Conservation (phyloP, 92 coral and sea anemone genomes). For the Porites evermanni region DNA sequence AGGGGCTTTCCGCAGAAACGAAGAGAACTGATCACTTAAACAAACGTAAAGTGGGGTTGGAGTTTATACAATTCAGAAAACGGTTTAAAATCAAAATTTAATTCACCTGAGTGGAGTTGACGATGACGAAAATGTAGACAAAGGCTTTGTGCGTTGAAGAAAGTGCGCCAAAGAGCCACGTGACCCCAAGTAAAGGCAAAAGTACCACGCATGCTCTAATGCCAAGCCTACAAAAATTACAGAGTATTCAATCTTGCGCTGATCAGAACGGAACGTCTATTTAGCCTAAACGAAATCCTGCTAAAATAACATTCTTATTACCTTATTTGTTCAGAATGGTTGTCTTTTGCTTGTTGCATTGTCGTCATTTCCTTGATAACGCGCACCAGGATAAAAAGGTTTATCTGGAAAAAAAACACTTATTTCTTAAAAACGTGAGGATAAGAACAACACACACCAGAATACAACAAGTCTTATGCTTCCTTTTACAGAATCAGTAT, state of each 20-base stretch:
- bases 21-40: no score
- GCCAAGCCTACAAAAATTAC: conserved; percentile 10
- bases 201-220: conserved; percentile 26
- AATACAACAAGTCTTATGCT: no score
- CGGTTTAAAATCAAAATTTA: no score
- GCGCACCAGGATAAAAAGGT: conserved; percentile 29
- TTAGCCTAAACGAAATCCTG: background rate
- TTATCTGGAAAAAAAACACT: background rate
- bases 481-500: no score
- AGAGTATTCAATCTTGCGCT: background rate
- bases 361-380: conserved; percentile 40
- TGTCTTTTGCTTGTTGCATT: conserved; percentile 38
- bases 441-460: background rate
- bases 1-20: no score
- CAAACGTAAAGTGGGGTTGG: background rate
- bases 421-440: background rate
- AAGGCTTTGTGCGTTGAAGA: conserved; percentile 31
- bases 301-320: background rate
- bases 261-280: no score
- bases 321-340: conserved; percentile 29
- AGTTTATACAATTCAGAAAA: background rate
- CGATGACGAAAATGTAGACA: conserved; percentile 32
- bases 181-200: conserved; percentile 30
- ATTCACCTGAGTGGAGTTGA: conserved; percentile 42
- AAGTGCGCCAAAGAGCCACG: conserved; percentile 36